These are phyloP conservation scores for Antennarius striatus DNA, from an alignment of 2,113 vertebrate genomes.

Conservation along the genomic window DNA sequence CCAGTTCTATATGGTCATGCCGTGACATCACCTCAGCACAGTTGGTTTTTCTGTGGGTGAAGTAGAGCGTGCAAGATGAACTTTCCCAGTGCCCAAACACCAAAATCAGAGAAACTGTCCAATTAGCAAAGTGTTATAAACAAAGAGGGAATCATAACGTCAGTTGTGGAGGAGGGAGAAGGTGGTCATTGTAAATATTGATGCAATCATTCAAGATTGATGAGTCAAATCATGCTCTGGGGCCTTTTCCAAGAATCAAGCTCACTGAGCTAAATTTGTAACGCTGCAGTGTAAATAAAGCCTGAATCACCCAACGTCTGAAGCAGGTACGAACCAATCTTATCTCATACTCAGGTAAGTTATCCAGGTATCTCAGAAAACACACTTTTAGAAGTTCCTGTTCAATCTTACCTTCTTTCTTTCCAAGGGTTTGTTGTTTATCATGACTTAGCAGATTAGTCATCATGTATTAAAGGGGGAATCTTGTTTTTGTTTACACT, in stretches of 20 bases:
- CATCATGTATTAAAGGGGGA: too few relatives aligned
- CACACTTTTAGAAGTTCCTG: too few relatives aligned
- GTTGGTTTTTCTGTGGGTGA: slow-evolving; percentile 56
- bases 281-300: neutral
- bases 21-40: slow-evolving; percentile 47
- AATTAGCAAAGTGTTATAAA: slow-evolving; percentile 59
- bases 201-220: slow-evolving; percentile 53
- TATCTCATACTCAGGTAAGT: too few relatives aligned
- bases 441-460: too few relatives aligned
- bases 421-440: too few relatives aligned
- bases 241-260: slow-evolving; percentile 1
- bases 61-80: slow-evolving; percentile 56
- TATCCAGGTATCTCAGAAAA: too few relatives aligned
- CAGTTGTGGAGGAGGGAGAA: slow-evolving; percentile 47
- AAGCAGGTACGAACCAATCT: neutral
- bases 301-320: neutral
- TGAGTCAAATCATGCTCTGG: slow-evolving; percentile 40
- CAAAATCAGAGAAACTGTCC: slow-evolving; percentile 33
- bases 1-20: slow-evolving; percentile 11
- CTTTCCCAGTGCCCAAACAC: slow-evolving; percentile 51
- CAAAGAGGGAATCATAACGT: slow-evolving; percentile 28
- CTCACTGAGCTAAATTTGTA: slow-evolving; percentile 1
- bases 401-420: neutral
- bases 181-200: slow-evolving; percentile 47
- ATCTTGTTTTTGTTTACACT: neutral